Conservation (phyloP, 1,140 invertebrate species). For the Zaprionus ghesquierei region DNA sequence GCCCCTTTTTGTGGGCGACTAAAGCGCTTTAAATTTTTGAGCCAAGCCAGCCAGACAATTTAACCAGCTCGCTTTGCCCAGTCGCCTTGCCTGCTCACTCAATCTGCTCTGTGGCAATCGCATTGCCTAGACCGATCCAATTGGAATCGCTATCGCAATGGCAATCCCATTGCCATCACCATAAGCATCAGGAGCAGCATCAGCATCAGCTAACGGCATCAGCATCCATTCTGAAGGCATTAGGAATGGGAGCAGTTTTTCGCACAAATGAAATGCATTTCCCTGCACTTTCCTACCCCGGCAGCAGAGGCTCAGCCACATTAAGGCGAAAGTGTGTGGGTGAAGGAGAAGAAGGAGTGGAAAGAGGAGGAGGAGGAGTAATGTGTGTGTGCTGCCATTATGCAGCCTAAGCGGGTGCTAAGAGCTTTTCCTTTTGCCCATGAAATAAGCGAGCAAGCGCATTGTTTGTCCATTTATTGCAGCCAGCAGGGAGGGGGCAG, state of each 20-base stretch:
- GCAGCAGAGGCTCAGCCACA: conserved; percentile 48
- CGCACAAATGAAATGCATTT: conserved; percentile 68
- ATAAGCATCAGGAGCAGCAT: conserved; percentile 42
- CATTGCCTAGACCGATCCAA: conserved; percentile 11
- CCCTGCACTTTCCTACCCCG: conserved; percentile 58
- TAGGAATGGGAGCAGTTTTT: conserved; percentile 18
- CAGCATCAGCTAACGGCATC: too few species aligned
- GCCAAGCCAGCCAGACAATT: conserved; percentile 19
- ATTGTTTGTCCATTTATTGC: conserved; percentile 61
- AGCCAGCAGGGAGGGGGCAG: neutral
- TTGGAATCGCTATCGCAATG: conserved; percentile 2
- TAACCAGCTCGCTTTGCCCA: conserved; percentile 1
- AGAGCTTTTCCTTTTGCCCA: conserved; percentile 69
- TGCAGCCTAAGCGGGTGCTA: conserved; percentile 42
- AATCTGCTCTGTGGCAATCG: conserved; percentile 9
- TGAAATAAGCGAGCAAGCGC: conserved; percentile 23
- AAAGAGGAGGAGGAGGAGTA: neutral
- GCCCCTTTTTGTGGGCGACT: conserved; percentile 22
- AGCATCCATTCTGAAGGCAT: conserved; percentile 35
- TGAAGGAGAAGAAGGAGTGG: conserved; percentile 35
- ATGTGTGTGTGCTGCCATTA: conserved; percentile 42
- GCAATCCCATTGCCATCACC: conserved; percentile 27
- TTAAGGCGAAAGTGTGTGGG: conserved; percentile 49
- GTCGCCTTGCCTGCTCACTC: neutral
- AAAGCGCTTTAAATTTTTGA: conserved; percentile 32